These are phyloP conservation scores for Acipenser transmontanus DNA, from an alignment of 2,797 vertebrate genomes.

Conservation along the genomic window DNA sequence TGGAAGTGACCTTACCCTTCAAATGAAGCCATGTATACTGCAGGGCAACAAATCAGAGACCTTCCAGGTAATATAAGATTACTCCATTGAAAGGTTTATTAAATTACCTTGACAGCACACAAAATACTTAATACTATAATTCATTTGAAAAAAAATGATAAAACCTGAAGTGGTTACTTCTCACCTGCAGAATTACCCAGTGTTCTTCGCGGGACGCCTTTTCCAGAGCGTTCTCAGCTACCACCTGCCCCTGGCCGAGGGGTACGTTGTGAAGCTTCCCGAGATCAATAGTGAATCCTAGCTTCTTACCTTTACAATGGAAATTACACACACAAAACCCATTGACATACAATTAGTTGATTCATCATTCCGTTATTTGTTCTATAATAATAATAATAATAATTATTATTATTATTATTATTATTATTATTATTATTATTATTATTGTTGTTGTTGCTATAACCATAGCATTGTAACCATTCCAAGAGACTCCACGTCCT, in stretches of 20 bases:
- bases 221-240: conserved; percentile 57
- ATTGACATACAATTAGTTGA: not conserved
- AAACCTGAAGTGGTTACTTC: not conserved
- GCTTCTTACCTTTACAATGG: conserved; percentile 58
- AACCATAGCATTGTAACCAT: conserved; percentile 10
- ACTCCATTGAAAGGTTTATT: too few species aligned
- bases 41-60: too few species aligned
- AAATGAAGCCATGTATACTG: conserved; percentile 6
- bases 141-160: too few species aligned
- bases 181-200: conserved; percentile 75
- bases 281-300: conserved; percentile 67
- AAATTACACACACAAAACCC: not conserved
- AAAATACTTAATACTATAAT: too few species aligned
- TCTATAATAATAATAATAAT: not conserved
- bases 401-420: too few species aligned
- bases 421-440: not conserved
- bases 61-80: too few species aligned
- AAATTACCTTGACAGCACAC: too few species aligned
- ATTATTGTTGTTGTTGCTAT: not conserved
- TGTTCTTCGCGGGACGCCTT: conserved; percentile 58
- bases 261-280: conserved; percentile 75
- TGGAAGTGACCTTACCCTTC: too few species aligned
- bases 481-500: conserved; percentile 68
- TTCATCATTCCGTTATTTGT: not conserved
- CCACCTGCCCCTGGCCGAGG: conserved; percentile 67